phyloP scores from a whole-genome alignment of 2,797 vertebrate species.

The Pipistrellus nathusii region DNA sequence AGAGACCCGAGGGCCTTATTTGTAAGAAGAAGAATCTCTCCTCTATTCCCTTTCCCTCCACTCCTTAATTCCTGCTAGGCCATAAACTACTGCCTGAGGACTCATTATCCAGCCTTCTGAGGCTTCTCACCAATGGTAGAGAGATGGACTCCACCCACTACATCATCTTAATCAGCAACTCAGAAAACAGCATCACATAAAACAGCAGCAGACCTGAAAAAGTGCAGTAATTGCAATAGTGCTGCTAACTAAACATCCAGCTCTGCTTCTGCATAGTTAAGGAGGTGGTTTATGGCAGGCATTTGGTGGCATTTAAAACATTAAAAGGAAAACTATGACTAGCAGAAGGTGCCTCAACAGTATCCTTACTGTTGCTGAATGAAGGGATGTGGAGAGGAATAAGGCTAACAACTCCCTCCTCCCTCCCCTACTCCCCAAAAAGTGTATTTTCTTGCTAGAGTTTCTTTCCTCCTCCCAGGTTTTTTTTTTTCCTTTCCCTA shows the following conservation, averaged over 20 bases:
- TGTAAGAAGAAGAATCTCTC: background rate
- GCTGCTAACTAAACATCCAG: slow-evolving; percentile 85
- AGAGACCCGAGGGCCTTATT: background rate
- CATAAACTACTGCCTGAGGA: slow-evolving; percentile 59
- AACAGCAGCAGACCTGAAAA: slow-evolving; percentile 86
- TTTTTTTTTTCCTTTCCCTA: slow-evolving; percentile 56
- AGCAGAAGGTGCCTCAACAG: slow-evolving; percentile 71
- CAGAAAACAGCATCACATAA: slow-evolving; percentile 86
- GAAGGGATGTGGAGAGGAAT: background rate
- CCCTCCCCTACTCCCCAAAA: background rate
- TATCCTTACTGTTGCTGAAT: background rate
- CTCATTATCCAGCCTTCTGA: slow-evolving; percentile 54
- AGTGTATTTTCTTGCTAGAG: slow-evolving; percentile 47
- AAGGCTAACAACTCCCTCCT: background rate
- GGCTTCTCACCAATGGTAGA: background rate
- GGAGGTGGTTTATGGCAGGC: slow-evolving; percentile 86
- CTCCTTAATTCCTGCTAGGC: slow-evolving; percentile 36
- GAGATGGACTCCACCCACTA: slow-evolving; percentile 77
- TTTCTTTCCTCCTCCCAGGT: slow-evolving; percentile 17
- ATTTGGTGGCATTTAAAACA: slow-evolving; percentile 83
- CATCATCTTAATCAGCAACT: slow-evolving; percentile 88
- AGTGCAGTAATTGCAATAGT: slow-evolving; percentile 84
- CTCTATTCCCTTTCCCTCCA: background rate
- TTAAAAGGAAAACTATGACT: slow-evolving; percentile 75
- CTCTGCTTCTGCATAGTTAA: slow-evolving; percentile 86